Evolutionary conservation across 2,797 vertebrate genomes (phyloP).

Genomic region (Falco berigora): DNA sequence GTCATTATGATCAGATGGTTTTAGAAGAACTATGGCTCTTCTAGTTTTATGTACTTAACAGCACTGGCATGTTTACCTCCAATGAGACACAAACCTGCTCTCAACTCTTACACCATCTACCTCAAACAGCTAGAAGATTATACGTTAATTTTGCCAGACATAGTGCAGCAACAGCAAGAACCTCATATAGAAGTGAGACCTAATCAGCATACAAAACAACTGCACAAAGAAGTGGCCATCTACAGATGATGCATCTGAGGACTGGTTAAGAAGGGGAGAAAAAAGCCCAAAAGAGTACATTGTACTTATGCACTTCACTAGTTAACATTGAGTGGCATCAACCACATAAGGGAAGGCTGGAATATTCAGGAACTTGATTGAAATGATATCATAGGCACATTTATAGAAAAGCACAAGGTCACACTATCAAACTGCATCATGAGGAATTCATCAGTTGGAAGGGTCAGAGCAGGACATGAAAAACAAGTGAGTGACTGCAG

Average conservation of each 20-base stretch:
- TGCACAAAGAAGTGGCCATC: neutral
- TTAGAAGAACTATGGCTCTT: neutral
- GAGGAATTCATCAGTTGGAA: slow-evolving; percentile 1
- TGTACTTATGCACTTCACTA: neutral
- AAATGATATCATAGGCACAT: slow-evolving; percentile 15
- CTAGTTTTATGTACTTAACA: neutral
- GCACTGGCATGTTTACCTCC: neutral
- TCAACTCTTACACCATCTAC: fast-evolving
- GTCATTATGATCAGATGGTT: neutral
- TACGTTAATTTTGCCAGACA: neutral
- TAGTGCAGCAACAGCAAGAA: neutral
- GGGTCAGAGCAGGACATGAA: slow-evolving; percentile 41
- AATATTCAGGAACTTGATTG: neutral
- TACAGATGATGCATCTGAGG: neutral
- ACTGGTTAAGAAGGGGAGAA: neutral
- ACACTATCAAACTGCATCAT: neutral
- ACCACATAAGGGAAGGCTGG: neutral
- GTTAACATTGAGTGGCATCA: neutral
- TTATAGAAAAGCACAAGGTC: slow-evolving; percentile 26
- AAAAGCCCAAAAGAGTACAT: neutral
- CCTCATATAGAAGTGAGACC: fast-evolving
- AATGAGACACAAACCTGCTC: neutral
- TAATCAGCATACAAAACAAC: neutral
- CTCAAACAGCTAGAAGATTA: neutral
- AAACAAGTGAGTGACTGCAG: slow-evolving; percentile 20